Percentiles rank a stretch among this genome's conserved stretches.
Evolutionary conservation across 35 echinoderm and acorn worm genomes (phyloP).

Genomic region (Apostichopus japonicus): DNA sequence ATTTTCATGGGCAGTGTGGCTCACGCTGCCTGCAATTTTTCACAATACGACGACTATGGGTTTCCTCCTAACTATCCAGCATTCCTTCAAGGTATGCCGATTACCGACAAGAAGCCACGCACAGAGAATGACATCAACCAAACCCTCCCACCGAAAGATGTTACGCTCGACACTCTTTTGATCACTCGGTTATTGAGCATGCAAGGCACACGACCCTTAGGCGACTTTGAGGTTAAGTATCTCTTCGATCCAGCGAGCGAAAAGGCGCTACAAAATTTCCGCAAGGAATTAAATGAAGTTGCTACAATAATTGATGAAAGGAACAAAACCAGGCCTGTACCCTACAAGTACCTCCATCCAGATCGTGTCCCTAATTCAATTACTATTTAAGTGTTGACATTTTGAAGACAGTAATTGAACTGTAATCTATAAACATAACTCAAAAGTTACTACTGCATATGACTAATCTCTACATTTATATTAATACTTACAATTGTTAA

Average conservation of each 20-base stretch:
- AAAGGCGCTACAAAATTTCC: slow-evolving; percentile 50
- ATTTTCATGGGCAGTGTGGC: slow-evolving; percentile 79
- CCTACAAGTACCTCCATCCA: slow-evolving; percentile 54
- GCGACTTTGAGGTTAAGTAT: slow-evolving; percentile 78
- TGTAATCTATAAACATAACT: too few relatives aligned
- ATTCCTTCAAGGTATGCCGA: slow-evolving; percentile 48
- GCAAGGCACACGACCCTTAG: slow-evolving; percentile 57
- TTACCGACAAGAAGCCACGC: background rate
- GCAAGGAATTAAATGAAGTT: slow-evolving; percentile 14
- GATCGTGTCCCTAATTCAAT: slow-evolving; percentile 49
- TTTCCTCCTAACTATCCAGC: slow-evolving; percentile 86
- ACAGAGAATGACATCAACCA: slow-evolving; percentile 77
- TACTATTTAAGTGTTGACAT: slow-evolving; percentile 24
- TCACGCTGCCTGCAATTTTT: slow-evolving; percentile 71
- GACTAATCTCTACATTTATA: too few relatives aligned
- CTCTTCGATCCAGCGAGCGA: slow-evolving; percentile 56
- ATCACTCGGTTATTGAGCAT: slow-evolving; percentile 66
- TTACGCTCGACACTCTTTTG: slow-evolving; percentile 46
- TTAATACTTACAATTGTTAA: too few relatives aligned
- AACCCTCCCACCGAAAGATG: slow-evolving; percentile 56
- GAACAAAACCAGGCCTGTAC: slow-evolving; percentile 4
- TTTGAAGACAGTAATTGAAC: too few relatives aligned
- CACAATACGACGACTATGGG: slow-evolving; percentile 83
- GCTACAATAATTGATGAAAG: slow-evolving; percentile 28
- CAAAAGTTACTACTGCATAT: too few relatives aligned